Conservation (phyloP, 1,140 invertebrate species). For the Bombus sylvicola region DNA sequence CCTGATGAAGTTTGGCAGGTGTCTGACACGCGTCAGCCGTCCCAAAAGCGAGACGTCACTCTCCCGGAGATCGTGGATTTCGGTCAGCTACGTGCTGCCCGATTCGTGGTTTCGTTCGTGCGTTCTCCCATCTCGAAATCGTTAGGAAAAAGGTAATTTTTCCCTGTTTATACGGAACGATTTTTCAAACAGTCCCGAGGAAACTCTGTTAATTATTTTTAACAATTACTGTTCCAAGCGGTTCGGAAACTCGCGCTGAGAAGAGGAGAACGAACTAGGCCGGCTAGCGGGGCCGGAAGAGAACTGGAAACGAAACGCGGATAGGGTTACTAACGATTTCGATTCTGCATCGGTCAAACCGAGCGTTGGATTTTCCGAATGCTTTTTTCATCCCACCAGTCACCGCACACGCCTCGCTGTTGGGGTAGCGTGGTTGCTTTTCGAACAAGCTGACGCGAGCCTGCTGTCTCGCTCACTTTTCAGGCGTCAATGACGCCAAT, state of each 20-base stretch:
- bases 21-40: conserved; percentile 39
- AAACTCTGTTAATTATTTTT: conserved; percentile 49
- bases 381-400: conserved; percentile 80
- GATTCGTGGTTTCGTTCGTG: not conserved
- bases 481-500: conserved; percentile 81
- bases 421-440: conserved; percentile 35
- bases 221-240: conserved; percentile 33
- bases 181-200: not conserved
- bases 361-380: conserved; percentile 77
- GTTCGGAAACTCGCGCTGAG: conserved; percentile 34
- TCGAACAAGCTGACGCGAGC: conserved; percentile 15
- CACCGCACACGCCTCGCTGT: conserved; percentile 29
- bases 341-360: conserved; percentile 76
- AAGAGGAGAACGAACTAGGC: not conserved
- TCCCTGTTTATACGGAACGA: not conserved
- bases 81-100: not conserved
- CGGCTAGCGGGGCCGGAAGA: not conserved
- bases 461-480: conserved; percentile 70
- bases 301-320: not conserved
- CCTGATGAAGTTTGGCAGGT: conserved; percentile 75
- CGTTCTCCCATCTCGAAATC: not conserved
- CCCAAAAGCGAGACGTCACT: conserved; percentile 5
- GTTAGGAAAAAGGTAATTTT: not conserved
- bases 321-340: conserved; percentile 64
- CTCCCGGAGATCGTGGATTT: not conserved